Evolutionary conservation across 2,888 invertebrate genomes (phyloP).

Genomic region (Cephus pygmeus): DNA sequence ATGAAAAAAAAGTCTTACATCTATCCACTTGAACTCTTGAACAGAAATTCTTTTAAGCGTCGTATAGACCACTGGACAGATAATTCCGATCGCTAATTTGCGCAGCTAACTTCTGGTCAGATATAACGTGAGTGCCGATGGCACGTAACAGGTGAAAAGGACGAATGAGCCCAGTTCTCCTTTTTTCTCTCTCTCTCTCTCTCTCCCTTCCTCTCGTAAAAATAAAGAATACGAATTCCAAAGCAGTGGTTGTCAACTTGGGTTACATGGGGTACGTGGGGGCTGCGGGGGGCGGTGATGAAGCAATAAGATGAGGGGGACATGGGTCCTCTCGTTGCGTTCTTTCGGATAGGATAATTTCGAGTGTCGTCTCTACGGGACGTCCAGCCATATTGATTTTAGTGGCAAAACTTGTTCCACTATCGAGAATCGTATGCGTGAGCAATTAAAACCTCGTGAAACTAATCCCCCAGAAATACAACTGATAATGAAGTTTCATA

Average conservation of each 20-base stretch:
- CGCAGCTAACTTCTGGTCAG: not conserved
- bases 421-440: not conserved
- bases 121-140: constrained; percentile 9
- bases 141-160: constrained; percentile 57
- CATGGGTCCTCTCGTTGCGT: not conserved
- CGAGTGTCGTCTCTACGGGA: not conserved
- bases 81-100: not conserved
- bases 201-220: constrained; percentile 39
- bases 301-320: not conserved
- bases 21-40: not conserved
- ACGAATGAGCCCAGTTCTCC: constrained; percentile 15
- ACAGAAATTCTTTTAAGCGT: not conserved
- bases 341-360: not conserved
- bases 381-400: not conserved
- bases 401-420: not conserved
- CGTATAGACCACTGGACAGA: not conserved
- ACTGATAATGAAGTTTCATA: not conserved
- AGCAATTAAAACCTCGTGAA: not conserved
- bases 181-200: constrained; percentile 3
- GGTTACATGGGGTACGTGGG: constrained; percentile 5
- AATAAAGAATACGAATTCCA: constrained; percentile 61
- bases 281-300: not conserved
- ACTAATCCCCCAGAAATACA: not conserved
- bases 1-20: not conserved
- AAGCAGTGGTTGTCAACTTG: constrained; percentile 57